phyloP scores from a whole-genome alignment of 1,140 invertebrate genomes.

The Drosophila punjabiensis region DNA sequence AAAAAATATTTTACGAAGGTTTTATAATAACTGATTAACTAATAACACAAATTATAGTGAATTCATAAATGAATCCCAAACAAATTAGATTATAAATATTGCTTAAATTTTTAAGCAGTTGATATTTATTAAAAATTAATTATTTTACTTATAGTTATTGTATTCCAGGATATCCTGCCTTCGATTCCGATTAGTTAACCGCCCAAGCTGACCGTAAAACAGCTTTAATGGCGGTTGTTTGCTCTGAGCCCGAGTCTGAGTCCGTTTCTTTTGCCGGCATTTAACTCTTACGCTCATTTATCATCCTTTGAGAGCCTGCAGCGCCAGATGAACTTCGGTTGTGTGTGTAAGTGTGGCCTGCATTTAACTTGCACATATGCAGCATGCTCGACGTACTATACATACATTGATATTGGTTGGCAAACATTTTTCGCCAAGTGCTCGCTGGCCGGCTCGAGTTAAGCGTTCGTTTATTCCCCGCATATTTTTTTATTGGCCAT shows the following conservation, averaged over 20 bases:
- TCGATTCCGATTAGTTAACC: slow-evolving; percentile 8
- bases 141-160: background rate
- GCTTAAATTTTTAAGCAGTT: background rate
- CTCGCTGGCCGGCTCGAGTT: slow-evolving; percentile 48
- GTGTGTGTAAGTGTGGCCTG: slow-evolving; percentile 42
- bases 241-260: slow-evolving; percentile 23
- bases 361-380: slow-evolving; percentile 50
- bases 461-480: slow-evolving; percentile 68
- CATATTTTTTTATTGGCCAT: slow-evolving; percentile 80
- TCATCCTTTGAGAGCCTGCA: slow-evolving; percentile 74
- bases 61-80: background rate
- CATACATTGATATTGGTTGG: slow-evolving; percentile 43
- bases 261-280: slow-evolving; percentile 57
- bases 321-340: slow-evolving; percentile 57
- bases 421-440: slow-evolving; percentile 72
- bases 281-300: slow-evolving; percentile 80
- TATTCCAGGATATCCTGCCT: background rate
- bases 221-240: slow-evolving; percentile 78
- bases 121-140: background rate
- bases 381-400: slow-evolving; percentile 25
- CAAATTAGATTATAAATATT: background rate
- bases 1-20: background rate
- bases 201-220: slow-evolving; percentile 70
- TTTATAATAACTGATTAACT: background rate
- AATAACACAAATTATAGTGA: background rate